phyloP scores from a whole-genome alignment of 2,113 vertebrate species.

The Myotis lucifugus region DNA sequence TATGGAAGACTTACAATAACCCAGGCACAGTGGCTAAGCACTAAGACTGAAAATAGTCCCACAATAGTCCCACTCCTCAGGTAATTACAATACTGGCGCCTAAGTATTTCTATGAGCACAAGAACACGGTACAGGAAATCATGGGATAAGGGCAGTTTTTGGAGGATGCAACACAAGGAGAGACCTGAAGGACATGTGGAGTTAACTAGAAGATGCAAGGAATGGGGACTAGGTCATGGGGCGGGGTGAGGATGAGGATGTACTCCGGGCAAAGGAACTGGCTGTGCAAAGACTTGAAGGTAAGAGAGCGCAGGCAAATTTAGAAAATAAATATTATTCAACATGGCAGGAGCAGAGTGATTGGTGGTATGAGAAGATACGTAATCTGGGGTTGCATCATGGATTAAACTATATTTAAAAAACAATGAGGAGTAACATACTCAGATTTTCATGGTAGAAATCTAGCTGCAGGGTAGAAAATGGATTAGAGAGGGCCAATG shows the following conservation, averaged over 20 bases:
- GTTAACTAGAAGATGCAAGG: neutral
- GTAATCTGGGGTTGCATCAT: neutral
- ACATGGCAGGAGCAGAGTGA: neutral
- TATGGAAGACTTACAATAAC: neutral
- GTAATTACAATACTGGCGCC: neutral
- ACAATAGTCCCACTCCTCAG: neutral
- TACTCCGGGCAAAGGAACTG: neutral
- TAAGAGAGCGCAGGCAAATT: neutral
- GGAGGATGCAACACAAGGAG: neutral
- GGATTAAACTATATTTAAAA: neutral
- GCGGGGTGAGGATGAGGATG: neutral
- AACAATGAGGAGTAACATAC: neutral
- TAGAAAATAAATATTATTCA: neutral
- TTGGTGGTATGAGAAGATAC: neutral
- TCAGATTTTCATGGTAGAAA: neutral
- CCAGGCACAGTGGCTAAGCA: neutral
- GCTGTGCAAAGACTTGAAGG: neutral
- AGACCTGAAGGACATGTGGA: neutral
- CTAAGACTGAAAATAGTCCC: neutral
- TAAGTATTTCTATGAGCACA: neutral
- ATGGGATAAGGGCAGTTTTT: neutral
- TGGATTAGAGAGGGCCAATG: neutral
- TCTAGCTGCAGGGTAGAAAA: neutral
- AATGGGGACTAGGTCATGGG: neutral
- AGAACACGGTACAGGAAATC: neutral